Evolutionary conservation across 2,797 vertebrate genomes (phyloP), one percentile per base, ranked within the genome.

Genomic region (Poeciliopsis gracilis): DNA sequence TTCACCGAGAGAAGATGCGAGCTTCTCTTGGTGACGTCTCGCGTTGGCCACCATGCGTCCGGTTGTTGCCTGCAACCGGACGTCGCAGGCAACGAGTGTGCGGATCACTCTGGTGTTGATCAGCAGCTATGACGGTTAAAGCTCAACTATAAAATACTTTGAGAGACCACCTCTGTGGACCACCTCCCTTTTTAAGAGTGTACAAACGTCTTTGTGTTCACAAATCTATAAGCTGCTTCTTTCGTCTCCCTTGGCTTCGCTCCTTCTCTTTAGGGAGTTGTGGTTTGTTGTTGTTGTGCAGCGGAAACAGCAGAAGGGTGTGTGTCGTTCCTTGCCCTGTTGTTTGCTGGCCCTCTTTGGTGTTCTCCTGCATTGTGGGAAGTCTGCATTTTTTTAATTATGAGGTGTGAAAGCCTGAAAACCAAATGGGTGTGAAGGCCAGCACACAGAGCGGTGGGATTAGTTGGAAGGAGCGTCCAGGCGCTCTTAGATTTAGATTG

Each of bases 161-260:
- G 84, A 88, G 84, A 93, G 94, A 95, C 94, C 94, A 94, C 94
- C 94, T 89, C 83, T 82, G 92, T 85, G 87, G 92, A 95, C 93
- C 93, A 94, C 93, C 93, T 93, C 76, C 80, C 81, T 55, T 33
- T 33, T 70, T 78, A 59, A 78, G 80, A 77, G 70, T 72, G 53
- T 67, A 77, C 43, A 72, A 73, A 57, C 70, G 30, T 53, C 38
- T 76, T 70, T 80, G 73, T 78, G 46, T 72, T 49, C 77, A 51
- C 36, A 49, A 63, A 38, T 46, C 43, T 4, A 28, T 63, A 61
- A 45, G 36, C 47, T n/a, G 28, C 51, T 49, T 16, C 72, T 76
- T 66, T 80, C 45, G 43, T 70, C 73, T 67, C 5, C 33, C 18
- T n/a, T 79, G 43, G 18, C 25, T 2, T 20, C 1, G 7, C 23